Evolutionary conservation across 2,888 invertebrate species (phyloP).

Genomic region (Macaria liturata): DNA sequence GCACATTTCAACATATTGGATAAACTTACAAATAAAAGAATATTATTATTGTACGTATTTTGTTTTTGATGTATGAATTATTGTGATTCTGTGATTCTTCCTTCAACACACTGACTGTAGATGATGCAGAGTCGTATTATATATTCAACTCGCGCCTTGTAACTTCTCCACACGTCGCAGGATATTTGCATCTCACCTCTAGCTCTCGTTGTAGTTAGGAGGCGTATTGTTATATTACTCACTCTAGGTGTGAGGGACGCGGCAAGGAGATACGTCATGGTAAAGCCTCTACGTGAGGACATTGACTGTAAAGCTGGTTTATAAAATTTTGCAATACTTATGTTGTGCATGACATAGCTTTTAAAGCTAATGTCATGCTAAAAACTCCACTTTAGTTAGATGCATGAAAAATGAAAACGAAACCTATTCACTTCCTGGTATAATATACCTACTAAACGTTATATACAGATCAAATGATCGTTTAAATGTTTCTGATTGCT

Average conservation of each 20-base stretch:
- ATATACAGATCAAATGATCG: too few species aligned
- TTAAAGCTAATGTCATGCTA: too few species aligned
- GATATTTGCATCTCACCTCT: constrained; percentile 73
- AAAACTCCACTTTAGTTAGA: too few species aligned
- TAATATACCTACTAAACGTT: too few species aligned
- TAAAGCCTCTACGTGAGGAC: constrained; percentile 25
- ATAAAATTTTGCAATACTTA: not conserved
- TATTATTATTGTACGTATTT: too few species aligned
- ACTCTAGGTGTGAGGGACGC: constrained; percentile 36
- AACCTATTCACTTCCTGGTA: too few species aligned
- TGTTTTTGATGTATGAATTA: too few species aligned
- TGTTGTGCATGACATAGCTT: too few species aligned
- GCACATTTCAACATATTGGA: too few species aligned
- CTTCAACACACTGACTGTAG: constrained; percentile 33
- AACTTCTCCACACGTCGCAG: constrained; percentile 68
- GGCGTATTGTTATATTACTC: constrained; percentile 63
- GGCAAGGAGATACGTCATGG: constrained; percentile 27
- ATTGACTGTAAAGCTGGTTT: constrained; percentile 11
- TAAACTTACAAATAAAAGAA: too few species aligned
- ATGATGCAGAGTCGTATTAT: constrained; percentile 53
- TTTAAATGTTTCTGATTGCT: constrained; percentile 9
- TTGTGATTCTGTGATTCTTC: too few species aligned
- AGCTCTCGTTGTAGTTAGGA: constrained; percentile 61
- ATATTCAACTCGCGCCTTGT: constrained; percentile 64
- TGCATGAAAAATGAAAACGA: too few species aligned